phyloP scores from a whole-genome alignment of 2,797 vertebrate species.

The Girardinus metallicus region DNA sequence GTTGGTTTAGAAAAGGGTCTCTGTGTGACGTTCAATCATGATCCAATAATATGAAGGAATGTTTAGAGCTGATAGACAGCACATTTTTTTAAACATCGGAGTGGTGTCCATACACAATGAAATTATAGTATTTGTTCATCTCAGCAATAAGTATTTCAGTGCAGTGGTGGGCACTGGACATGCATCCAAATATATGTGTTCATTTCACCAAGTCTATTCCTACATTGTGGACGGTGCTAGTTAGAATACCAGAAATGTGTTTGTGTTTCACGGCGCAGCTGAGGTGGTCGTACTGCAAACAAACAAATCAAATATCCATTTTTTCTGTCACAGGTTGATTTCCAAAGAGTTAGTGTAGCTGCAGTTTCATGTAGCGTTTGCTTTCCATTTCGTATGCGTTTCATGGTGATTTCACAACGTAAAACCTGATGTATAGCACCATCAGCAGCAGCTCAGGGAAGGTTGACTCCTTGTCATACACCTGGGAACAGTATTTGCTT shows the following conservation, averaged over 20 bases:
- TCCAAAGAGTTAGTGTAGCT: slow-evolving; percentile 51
- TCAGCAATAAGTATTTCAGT: slow-evolving; percentile 73
- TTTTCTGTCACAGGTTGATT: background rate
- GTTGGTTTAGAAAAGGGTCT: slow-evolving; percentile 60
- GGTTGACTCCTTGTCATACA: slow-evolving; percentile 56
- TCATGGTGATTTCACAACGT: slow-evolving; percentile 13
- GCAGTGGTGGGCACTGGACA: slow-evolving; percentile 35
- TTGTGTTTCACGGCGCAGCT: slow-evolving; percentile 18
- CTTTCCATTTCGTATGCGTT: slow-evolving; percentile 10
- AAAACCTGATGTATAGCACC: slow-evolving; percentile 6
- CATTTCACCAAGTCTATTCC: slow-evolving; percentile 29
- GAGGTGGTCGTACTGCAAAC: background rate
- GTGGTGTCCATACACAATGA: slow-evolving; percentile 14
- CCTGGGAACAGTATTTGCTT: slow-evolving; percentile 52
- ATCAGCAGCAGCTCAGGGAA: slow-evolving; percentile 39
- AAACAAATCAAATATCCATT: slow-evolving; percentile 9
- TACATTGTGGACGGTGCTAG: slow-evolving; percentile 60
- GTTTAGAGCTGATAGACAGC: slow-evolving; percentile 11
- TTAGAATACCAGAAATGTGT: slow-evolving; percentile 30
- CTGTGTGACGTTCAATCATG: slow-evolving; percentile 35
- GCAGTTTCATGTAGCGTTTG: background rate
- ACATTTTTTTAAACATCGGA: slow-evolving; percentile 56
- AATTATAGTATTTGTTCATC: slow-evolving; percentile 30
- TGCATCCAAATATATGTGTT: slow-evolving; percentile 28
- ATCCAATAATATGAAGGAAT: slow-evolving; percentile 21